A percentile compares a stretch with the other conserved stretches of the same genome.
These are phyloP conservation scores for Shinisaurus crocodilurus DNA, from an alignment of 2,113 vertebrate genomes.

Conservation along the genomic window DNA sequence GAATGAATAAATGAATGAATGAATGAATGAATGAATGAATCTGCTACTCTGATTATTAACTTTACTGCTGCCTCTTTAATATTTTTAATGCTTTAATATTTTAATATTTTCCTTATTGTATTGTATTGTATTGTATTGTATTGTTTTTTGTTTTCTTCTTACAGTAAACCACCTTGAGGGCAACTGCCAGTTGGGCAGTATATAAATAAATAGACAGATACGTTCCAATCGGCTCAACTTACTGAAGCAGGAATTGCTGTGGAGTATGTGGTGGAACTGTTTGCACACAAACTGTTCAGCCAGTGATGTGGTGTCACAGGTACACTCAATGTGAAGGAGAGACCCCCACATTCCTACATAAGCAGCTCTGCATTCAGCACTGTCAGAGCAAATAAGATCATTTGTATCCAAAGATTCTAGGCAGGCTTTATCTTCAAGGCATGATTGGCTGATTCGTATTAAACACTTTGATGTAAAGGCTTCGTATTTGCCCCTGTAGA, in stretches of 20 bases:
- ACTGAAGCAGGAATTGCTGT: slow-evolving; percentile 84
- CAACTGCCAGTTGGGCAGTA: too few species aligned
- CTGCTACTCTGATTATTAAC: too few species aligned
- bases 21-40: too few species aligned
- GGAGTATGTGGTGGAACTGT: slow-evolving; percentile 82
- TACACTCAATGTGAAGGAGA: slow-evolving; percentile 79
- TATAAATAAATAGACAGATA: too few species aligned
- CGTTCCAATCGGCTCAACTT: slow-evolving; percentile 62
- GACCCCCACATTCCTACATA: slow-evolving; percentile 85
- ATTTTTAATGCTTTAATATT: too few species aligned
- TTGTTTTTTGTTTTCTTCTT: too few species aligned
- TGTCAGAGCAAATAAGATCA: slow-evolving; percentile 76
- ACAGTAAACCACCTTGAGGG: too few species aligned
- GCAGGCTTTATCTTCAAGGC: slow-evolving; percentile 73
- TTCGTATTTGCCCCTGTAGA: slow-evolving; percentile 76
- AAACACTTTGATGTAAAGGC: slow-evolving; percentile 83
- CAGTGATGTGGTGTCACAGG: slow-evolving; percentile 71
- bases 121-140: too few species aligned
- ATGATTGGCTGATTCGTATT: slow-evolving; percentile 69
- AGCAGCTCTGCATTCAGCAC: slow-evolving; percentile 83
- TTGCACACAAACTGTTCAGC: slow-evolving; percentile 75
- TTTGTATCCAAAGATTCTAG: slow-evolving; percentile 74
- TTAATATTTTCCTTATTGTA: too few species aligned
- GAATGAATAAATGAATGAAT: too few species aligned
- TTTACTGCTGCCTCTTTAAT: too few species aligned